A percentile compares a stretch with the other conserved stretches of the same genome.
phyloP scores from a whole-genome alignment of 2,113 vertebrate genomes.

The Apodemus sylvaticus region DNA sequence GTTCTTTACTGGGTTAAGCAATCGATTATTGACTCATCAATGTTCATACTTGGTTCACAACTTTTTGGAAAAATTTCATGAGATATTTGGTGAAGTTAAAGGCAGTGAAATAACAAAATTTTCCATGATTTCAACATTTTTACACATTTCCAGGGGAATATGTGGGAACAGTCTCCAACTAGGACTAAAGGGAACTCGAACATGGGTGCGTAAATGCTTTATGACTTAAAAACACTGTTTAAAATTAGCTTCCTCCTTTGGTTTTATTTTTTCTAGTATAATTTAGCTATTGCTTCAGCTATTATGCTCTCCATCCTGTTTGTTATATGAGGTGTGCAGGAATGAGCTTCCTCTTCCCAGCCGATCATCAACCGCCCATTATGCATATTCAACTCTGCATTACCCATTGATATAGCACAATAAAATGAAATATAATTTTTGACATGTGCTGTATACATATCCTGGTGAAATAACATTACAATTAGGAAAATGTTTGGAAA shows the following conservation, averaged over 20 bases:
- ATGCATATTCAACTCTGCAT: not conserved
- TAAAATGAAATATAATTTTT: not conserved
- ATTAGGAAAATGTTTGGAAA: not conserved
- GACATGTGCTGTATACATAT: not conserved
- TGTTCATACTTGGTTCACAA: not conserved
- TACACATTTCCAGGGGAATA: not conserved
- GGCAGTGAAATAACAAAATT: not conserved
- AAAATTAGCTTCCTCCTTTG: conserved; percentile 46
- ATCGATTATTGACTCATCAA: not conserved
- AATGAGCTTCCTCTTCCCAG: not conserved
- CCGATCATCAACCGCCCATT: not conserved
- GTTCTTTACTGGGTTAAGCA: not conserved
- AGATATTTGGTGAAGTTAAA: not conserved
- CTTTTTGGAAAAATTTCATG: not conserved
- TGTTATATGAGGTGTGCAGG: not conserved
- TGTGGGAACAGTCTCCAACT: not conserved
- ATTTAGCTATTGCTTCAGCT: conserved; percentile 44
- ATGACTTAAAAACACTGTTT: conserved; percentile 51
- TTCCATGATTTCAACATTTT: not conserved
- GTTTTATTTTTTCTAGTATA: conserved; percentile 56
- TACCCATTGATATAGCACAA: not conserved
- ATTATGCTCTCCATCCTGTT: not conserved
- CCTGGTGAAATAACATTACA: not conserved
- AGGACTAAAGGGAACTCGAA: conserved; percentile 21
- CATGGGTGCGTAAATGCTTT: not conserved